phyloP scores from a whole-genome alignment of 2,113 vertebrate genomes.

The Smithornis capensis region DNA sequence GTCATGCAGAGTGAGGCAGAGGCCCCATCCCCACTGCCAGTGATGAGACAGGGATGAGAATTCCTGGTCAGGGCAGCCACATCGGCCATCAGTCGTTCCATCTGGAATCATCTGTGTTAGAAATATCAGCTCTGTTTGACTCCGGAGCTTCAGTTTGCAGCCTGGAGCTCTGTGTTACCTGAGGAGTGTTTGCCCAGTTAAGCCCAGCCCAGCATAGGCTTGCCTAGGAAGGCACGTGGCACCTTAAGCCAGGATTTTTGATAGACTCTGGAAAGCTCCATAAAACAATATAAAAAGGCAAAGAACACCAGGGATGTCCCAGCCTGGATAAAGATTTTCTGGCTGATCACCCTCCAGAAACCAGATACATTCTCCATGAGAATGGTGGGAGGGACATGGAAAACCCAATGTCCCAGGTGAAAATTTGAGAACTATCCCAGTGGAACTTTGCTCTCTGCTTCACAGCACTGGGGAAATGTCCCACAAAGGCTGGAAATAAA shows the following conservation, averaged over 20 bases:
- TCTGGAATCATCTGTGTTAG: not conserved
- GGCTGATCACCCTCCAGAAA: not conserved
- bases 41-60: not conserved
- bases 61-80: not conserved
- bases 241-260: not conserved
- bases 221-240: not conserved
- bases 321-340: not conserved
- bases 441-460: not conserved
- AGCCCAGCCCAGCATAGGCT: not conserved
- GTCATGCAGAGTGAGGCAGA: not conserved
- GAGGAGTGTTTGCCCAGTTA: not conserved
- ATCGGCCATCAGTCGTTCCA: not conserved
- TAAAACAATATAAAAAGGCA: not conserved
- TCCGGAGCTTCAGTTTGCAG: not conserved
- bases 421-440: not conserved
- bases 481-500: not conserved
- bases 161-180: not conserved
- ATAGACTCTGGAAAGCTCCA: not conserved
- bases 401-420: not conserved
- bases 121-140: not conserved
- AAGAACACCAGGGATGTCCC: not conserved
- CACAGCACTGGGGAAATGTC: not conserved
- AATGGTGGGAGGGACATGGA: not conserved
- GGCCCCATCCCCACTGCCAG: not conserved
- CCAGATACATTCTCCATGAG: not conserved